Evolutionary conservation across 2,797 vertebrate genomes (phyloP).

Genomic region (Tiaroga cobitis): DNA sequence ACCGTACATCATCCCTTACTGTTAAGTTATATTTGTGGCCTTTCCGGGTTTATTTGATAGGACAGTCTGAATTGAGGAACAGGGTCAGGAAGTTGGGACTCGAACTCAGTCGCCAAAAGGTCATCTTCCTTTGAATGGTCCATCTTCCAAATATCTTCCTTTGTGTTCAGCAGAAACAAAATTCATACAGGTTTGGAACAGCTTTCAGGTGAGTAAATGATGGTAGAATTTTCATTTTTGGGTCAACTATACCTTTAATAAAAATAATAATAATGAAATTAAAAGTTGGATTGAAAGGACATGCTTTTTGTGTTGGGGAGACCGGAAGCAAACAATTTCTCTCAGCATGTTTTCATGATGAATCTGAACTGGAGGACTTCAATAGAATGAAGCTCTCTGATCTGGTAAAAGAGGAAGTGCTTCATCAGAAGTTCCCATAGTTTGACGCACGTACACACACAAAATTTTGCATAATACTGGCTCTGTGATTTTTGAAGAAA

Average conservation of each 20-base stretch:
- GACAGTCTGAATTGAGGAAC: too few species aligned
- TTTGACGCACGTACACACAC: neutral
- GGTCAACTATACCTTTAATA: neutral
- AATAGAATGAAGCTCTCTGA: neutral
- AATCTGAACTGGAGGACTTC: neutral
- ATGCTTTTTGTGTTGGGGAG: neutral
- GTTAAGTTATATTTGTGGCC: neutral
- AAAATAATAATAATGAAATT: neutral
- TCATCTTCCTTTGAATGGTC: neutral
- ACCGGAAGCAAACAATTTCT: neutral
- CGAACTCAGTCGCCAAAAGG: neutral
- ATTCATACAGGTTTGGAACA: too few species aligned
- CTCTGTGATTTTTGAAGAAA: neutral
- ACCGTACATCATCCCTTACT: neutral
- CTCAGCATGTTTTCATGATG: neutral
- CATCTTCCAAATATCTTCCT: too few species aligned
- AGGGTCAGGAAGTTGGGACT: too few species aligned
- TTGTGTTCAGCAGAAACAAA: too few species aligned
- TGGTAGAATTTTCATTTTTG: too few species aligned
- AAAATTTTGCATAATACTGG: neutral
- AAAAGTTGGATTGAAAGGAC: neutral
- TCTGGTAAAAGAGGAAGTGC: neutral
- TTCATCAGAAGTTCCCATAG: neutral
- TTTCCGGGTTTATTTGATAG: too few species aligned
- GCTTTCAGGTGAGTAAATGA: too few species aligned